phyloP scores from a whole-genome alignment of 2,797 vertebrate species.

The Chrysolophus pictus region DNA sequence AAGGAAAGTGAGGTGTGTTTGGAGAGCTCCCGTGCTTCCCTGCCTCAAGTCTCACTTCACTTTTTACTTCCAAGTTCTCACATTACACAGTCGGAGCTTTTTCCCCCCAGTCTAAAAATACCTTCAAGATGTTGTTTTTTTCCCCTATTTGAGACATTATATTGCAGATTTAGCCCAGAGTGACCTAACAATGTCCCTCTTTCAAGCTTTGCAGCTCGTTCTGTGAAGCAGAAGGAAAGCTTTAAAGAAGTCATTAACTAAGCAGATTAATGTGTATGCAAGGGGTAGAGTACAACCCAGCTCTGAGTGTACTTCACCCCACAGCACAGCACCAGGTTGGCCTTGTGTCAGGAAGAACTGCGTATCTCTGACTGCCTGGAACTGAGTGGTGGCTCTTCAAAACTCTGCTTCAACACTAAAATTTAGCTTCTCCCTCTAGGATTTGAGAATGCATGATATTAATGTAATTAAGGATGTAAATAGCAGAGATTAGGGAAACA shows the following conservation, averaged over 20 bases:
- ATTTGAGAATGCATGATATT: conserved; percentile 61
- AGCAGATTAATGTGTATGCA: not conserved
- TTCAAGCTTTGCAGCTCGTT: conserved; percentile 28
- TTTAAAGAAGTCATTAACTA: conserved; percentile 25
- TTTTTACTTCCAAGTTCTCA: not conserved
- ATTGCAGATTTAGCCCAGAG: not conserved
- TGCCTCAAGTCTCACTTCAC: not conserved
- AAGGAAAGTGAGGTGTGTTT: rapidly evolving
- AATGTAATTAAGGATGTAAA: conserved; percentile 68
- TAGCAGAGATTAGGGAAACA: conserved; percentile 75
- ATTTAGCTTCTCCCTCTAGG: conserved; percentile 42
- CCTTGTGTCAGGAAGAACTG: not conserved
- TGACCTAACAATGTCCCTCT: conserved; percentile 56
- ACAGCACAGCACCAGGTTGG: not conserved
- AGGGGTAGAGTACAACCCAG: conserved; percentile 20
- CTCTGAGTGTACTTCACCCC: conserved; percentile 10
- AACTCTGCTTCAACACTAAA: conserved; percentile 37
- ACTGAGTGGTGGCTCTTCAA: not conserved
- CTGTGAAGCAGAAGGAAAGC: conserved; percentile 60
- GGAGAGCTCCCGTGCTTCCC: not conserved
- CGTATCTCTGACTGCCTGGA: not conserved
- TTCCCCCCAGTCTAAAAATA: not conserved
- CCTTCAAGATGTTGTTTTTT: not conserved
- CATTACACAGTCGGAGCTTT: rapidly evolving
- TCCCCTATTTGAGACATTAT: not conserved